phyloP scores from a whole-genome alignment of 2,797 vertebrate species.

The Myripristis jacobus region DNA sequence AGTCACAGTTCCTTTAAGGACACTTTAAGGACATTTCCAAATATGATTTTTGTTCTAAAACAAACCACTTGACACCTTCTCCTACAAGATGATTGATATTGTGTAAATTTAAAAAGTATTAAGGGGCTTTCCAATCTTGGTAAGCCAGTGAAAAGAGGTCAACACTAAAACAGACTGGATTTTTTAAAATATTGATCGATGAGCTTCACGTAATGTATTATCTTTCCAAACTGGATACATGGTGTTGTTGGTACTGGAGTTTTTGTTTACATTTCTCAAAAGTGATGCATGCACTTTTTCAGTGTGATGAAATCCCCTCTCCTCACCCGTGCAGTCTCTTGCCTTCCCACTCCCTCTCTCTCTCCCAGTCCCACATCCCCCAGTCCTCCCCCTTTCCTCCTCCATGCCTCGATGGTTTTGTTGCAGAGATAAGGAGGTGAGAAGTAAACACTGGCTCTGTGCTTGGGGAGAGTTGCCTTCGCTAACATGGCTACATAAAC shows the following conservation, averaged over 20 bases:
- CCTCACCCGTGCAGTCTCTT: neutral
- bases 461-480: constrained; percentile 45
- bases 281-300: constrained; percentile 35
- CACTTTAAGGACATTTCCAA: too few relatives aligned
- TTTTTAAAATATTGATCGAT: neutral
- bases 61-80: too few relatives aligned
- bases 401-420: constrained; percentile 53
- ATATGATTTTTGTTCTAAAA: too few relatives aligned
- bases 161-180: too few relatives aligned
- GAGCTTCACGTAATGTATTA: neutral
- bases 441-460: constrained; percentile 71
- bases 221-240: neutral
- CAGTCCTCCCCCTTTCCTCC: neutral
- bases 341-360: neutral
- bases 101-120: too few relatives aligned
- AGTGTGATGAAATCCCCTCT: constrained; percentile 38
- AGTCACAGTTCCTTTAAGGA: too few relatives aligned
- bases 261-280: constrained; percentile 34
- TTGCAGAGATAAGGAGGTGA: constrained; percentile 81
- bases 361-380: neutral
- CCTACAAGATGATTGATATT: too few relatives aligned
- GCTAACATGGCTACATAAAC: constrained; percentile 73
- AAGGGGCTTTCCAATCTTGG: too few relatives aligned
- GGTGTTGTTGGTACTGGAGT: constrained; percentile 1
- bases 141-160: too few relatives aligned